Conservation (phyloP, 2,797 vertebrate genomes). For the Pseudomugil tenellus region DNA sequence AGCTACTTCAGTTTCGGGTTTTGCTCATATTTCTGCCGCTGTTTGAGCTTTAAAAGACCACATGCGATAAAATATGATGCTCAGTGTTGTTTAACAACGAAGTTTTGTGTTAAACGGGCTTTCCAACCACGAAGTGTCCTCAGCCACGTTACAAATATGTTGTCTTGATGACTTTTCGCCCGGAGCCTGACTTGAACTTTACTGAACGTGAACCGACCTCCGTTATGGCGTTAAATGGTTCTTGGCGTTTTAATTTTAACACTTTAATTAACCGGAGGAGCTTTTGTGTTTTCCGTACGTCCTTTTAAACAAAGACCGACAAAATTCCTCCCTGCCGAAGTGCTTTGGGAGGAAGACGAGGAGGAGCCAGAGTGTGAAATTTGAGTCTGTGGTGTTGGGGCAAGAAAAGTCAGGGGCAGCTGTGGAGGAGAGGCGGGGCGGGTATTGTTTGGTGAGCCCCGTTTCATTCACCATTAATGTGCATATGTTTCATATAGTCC, state of each 20-base stretch:
- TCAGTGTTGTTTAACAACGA: neutral
- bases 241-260: neutral
- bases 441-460: neutral
- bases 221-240: neutral
- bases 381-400: constrained; percentile 73
- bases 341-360: constrained; percentile 81
- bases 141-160: neutral
- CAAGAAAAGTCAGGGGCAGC: constrained; percentile 67
- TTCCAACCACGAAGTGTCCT: neutral
- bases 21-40: constrained; percentile 32
- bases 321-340: constrained; percentile 71
- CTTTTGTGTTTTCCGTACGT: constrained; percentile 43
- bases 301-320: constrained; percentile 81
- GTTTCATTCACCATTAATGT: neutral
- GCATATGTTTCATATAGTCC: neutral
- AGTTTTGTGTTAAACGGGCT: neutral
- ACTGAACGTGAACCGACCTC: neutral
- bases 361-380: constrained; percentile 85
- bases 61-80: neutral
- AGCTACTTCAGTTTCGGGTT: constrained; percentile 35
- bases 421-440: constrained; percentile 56
- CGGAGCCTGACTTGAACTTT: constrained; percentile 43
- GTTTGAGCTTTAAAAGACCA: constrained; percentile 1
- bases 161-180: neutral
- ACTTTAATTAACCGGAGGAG: neutral